phyloP scores from a whole-genome alignment of 2,113 vertebrate genomes.

The Sakesphorus luctuosus region DNA sequence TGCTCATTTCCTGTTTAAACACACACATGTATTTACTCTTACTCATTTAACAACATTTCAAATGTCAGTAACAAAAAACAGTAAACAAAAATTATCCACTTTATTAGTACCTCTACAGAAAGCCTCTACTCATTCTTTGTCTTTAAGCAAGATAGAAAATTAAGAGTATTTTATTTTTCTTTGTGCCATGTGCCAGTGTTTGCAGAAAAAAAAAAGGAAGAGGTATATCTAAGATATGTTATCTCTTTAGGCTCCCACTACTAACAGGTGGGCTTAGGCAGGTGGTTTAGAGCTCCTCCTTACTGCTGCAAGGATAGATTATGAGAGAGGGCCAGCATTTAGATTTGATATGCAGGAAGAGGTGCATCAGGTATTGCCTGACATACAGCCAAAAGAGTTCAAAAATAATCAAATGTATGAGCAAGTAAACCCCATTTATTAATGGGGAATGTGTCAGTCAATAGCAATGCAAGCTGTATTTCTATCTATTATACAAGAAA shows the following conservation, averaged over 20 bases:
- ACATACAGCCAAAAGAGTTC: neutral
- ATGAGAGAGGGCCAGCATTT: neutral
- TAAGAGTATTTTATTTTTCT: neutral
- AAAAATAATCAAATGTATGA: neutral
- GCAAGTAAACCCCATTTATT: neutral
- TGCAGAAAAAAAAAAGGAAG: neutral
- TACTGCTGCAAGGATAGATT: neutral
- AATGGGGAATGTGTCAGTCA: neutral
- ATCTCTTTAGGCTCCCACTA: neutral
- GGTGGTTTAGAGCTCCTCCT: neutral
- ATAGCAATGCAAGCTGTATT: neutral
- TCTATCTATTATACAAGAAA: neutral
- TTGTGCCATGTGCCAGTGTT: neutral
- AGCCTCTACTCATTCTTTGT: neutral
- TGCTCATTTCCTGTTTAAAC: constrained; percentile 16
- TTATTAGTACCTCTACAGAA: neutral
- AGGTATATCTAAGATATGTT: neutral
- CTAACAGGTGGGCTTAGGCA: neutral
- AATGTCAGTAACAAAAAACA: neutral
- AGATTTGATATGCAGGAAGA: neutral
- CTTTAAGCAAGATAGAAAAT: neutral
- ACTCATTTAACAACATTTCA: neutral
- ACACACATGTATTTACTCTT: neutral
- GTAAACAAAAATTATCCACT: neutral
- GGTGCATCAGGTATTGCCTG: neutral